Evolutionary conservation across 2,113 vertebrate genomes (phyloP).

Genomic region (Bufo gargarizans): DNA sequence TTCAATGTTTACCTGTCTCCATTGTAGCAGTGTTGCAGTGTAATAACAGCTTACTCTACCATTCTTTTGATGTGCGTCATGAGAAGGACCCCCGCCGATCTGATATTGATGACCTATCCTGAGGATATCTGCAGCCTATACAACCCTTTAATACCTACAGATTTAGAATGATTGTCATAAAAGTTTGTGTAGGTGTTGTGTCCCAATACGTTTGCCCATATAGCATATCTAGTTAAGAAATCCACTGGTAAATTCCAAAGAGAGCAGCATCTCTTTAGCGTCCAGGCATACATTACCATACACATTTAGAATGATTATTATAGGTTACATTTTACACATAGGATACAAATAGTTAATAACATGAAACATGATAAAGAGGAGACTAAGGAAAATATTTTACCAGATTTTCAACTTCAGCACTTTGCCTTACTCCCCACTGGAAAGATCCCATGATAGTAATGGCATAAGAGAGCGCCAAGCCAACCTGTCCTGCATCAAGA

Average conservation of each 20-base stretch:
- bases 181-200: too few species aligned
- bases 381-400: constrained; percentile 69
- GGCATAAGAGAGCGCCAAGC: constrained; percentile 86
- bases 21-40: too few species aligned
- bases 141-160: too few species aligned
- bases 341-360: not conserved
- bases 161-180: too few species aligned
- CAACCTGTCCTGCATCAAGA: constrained; percentile 86
- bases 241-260: not conserved
- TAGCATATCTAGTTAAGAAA: not conserved
- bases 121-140: too few species aligned
- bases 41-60: too few species aligned
- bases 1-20: too few species aligned
- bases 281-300: not conserved
- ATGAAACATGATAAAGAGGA: not conserved
- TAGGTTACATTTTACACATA: not conserved
- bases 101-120: too few species aligned
- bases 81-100: too few species aligned
- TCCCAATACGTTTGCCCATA: too few species aligned
- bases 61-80: too few species aligned
- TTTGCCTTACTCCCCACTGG: constrained; percentile 96
- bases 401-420: constrained; percentile 95
- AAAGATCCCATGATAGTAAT: constrained; percentile 92
- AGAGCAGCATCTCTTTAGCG: not conserved
- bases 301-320: not conserved